Base-by-base conservation (phyloP, 1,140 invertebrate species). In the Drosophila neocordata region DNA sequence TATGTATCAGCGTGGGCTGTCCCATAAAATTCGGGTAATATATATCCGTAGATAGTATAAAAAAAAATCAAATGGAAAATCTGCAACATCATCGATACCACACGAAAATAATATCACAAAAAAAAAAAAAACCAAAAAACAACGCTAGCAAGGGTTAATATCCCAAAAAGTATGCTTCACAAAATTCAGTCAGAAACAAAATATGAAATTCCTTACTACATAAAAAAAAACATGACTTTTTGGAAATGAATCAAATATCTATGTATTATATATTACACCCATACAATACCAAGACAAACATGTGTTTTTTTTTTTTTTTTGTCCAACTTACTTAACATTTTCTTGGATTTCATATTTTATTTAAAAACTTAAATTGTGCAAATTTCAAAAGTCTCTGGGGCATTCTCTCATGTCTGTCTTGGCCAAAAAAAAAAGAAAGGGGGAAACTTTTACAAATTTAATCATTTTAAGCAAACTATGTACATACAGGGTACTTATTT, bases 21-120 rank as follows among this genome's bases (percentile, higher is more conserved):
- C 63, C 64, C 72, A 74, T 75, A 68, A 68, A 74, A 74, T 74
- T 67, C 34, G 71, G 71, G 72, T 38, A 74, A 61, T 59, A 61
- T 64, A 76, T 57, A 67, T 68, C 41, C 72, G 73, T 75, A 65
- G 73, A 75, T 74, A 60, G 70, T 57, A 55, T 15, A 34, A 34
- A 56, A 34, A 34, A 56, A 31, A 68, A 75, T 57, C 61, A 60
- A 64, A 59, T 44, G 70, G 51, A 62, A 69, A 76, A 76, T 51
- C 59, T 69, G 73, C 73, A 58, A 58, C 65, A 68, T 75, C 72
- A 75, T 75, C 72, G 61, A 75, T 75, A 53, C 57, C 38, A 48
- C 4, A 27, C 15, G 15, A 48, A 20, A 48, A 44, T 44, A 18
- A 48, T 20, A 48, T 48, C 9, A 35, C 1, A 55, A 34, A 9